Percentiles rank a stretch among this genome's conserved stretches.
phyloP scores from a whole-genome alignment of 2,113 vertebrate species.

The Tetrao urogallus region DNA sequence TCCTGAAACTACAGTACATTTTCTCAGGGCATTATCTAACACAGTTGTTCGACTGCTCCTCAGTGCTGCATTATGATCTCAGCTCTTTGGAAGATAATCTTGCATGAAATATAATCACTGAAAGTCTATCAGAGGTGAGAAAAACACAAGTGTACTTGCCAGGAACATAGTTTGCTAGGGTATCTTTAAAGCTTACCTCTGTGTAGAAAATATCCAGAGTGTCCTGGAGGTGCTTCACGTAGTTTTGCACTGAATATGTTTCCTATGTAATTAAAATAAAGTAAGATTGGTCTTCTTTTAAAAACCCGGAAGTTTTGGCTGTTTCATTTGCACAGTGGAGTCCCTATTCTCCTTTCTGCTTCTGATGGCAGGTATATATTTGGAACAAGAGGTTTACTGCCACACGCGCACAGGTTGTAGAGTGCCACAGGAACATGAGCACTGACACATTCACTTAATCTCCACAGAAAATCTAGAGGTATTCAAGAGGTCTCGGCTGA shows the following conservation, averaged over 20 bases:
- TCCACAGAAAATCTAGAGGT: neutral
- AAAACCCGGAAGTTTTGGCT: neutral
- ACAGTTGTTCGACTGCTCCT: neutral
- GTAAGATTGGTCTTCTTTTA: neutral
- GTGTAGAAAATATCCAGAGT: slow-evolving; percentile 87
- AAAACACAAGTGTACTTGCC: slow-evolving; percentile 12
- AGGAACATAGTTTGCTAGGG: slow-evolving; percentile 23
- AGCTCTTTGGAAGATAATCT: slow-evolving; percentile 44
- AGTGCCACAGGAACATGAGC: neutral
- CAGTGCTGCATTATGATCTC: neutral
- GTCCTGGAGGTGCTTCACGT: slow-evolving; percentile 80
- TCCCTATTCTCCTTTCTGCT: neutral
- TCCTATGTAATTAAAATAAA: slow-evolving; percentile 68
- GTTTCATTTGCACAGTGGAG: neutral
- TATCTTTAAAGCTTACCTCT: slow-evolving; percentile 81
- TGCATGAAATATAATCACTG: slow-evolving; percentile 45
- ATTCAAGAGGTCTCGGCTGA: neutral
- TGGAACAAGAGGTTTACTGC: neutral
- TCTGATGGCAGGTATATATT: neutral
- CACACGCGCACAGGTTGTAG: neutral
- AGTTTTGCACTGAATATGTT: slow-evolving; percentile 78
- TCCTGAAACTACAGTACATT: neutral
- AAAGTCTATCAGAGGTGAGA: slow-evolving; percentile 3
- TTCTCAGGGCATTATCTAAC: neutral
- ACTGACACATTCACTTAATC: neutral